Percentiles rank a stretch among this genome's conserved stretches.
These are phyloP conservation scores for Galeruca laticollis DNA, from an alignment of 2,888 invertebrate genomes.

Conservation along the genomic window DNA sequence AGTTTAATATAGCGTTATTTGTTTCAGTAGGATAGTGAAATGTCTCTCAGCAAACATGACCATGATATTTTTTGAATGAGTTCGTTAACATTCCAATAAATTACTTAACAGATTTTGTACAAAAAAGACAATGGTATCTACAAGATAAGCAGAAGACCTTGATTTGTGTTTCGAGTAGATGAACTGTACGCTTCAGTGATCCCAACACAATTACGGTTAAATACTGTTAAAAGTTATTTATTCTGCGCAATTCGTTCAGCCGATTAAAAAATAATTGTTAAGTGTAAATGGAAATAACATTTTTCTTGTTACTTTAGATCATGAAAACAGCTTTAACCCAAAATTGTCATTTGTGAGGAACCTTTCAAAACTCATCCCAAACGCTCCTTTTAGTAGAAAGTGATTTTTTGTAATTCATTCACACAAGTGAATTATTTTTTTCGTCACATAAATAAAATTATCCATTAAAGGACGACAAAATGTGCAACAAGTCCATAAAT, in stretches of 20 bases:
- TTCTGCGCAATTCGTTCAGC: slow-evolving; percentile 32
- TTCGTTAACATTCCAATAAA: slow-evolving; percentile 20
- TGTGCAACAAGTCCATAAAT: no score
- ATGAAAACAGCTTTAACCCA: no score
- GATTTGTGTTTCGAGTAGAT: slow-evolving; percentile 36
- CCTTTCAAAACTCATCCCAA: no score
- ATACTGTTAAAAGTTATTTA: slow-evolving; percentile 40
- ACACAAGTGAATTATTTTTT: no score
- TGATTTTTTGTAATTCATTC: no score
- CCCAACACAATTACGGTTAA: slow-evolving; percentile 32
- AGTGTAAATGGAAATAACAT: neutral
- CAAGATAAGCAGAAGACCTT: slow-evolving; percentile 30
- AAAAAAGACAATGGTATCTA: slow-evolving; percentile 1
- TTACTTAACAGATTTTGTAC: slow-evolving; percentile 33
- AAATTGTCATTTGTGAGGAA: no score
- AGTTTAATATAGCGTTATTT: neutral
- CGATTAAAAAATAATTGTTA: slow-evolving; percentile 8
- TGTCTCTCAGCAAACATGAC: no score
- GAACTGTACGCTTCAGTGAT: slow-evolving; percentile 40
- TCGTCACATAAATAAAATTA: no score
- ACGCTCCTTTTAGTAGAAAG: no score
- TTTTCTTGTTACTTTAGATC: neutral
- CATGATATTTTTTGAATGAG: neutral
- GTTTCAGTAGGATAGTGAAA: neutral
- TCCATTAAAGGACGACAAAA: no score